Percentiles rank a stretch among this genome's conserved stretches.
These are phyloP conservation scores for Alces alces DNA, from an alignment of 2,113 vertebrate species.

Conservation along the genomic window DNA sequence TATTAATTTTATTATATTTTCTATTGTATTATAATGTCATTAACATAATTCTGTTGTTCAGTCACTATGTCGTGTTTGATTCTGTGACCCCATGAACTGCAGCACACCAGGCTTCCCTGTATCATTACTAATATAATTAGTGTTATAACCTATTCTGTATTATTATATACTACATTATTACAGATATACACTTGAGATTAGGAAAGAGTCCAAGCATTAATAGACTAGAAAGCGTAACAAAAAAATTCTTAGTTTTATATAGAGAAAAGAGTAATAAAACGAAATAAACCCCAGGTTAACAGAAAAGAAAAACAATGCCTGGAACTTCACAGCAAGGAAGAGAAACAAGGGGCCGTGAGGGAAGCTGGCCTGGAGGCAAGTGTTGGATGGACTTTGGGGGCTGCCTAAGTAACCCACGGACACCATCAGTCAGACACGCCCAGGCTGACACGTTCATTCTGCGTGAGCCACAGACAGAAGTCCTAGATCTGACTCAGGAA, in stretches of 20 bases:
- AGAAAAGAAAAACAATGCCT: background rate
- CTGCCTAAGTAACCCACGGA: background rate
- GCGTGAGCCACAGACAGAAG: accelerated
- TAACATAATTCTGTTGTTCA: background rate
- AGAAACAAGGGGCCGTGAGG: background rate
- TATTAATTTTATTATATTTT: background rate
- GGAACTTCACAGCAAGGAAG: background rate
- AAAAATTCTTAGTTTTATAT: background rate
- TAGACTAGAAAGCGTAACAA: background rate
- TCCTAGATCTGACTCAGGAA: background rate
- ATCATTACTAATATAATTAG: background rate
- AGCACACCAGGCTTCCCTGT: background rate
- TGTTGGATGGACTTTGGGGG: background rate
- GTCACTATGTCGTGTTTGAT: background rate
- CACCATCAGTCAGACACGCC: no score
- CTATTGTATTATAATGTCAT: background rate
- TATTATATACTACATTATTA: background rate
- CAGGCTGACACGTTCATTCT: accelerated
- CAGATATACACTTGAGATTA: background rate
- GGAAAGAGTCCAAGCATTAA: background rate
- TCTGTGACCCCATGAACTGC: no score
- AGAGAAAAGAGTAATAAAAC: background rate
- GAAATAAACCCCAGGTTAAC: background rate
- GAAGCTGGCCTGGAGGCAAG: background rate
- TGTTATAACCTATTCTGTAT: background rate